Base-by-base conservation (phyloP, 2,113 vertebrate species). In the Hiodon alosoides region DNA sequence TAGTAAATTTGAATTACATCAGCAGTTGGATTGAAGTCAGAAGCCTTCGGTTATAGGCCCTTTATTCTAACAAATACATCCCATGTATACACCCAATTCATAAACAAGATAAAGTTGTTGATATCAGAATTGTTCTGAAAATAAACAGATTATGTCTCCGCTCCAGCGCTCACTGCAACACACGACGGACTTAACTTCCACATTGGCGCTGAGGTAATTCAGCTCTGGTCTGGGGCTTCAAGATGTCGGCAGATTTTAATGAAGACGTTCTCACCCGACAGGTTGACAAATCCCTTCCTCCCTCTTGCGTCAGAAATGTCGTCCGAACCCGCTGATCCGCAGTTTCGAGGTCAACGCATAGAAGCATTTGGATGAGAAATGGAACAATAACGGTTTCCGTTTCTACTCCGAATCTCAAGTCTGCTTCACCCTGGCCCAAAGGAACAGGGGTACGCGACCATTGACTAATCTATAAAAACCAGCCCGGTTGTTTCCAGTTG, bases 211-310 rank as follows among this genome's bases (percentile, higher is more conserved):
- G 58, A 55, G n/a, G 50, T 67, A 67, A 65, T 67, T n/a, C 7
- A 48, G 14, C 73, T 68, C n/a, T 52, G 7, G n/a, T 68, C 54
- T 57, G 64, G 31, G 58, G 8, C 5, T 6, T 58, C 53, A 52
- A 68, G 62, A 48, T 60, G 64, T 59, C 13, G 4, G 16, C 17
- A 17, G 31, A 75, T 80, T 74, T 66, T 62, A 62, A 73, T 75
- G 52, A 72, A 77, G 47, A 50, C 50, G 50, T 71, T 77, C 76
- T 71, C 76, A 74, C 72, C 76, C 67, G 67, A 77, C 68, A 77
- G 79, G 75, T 71, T 58, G 72, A 77, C 51, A 16, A 57, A 57
- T 80, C 76, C 72, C 76, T 75, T 64, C 55, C 65, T 72, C 58
- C 47, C 69, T 66, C 4, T 68, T 76, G 51, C 55, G 73, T 80